These are phyloP conservation scores for Nanger granti DNA, from an alignment of 2,113 vertebrate species.

Conservation along the genomic window DNA sequence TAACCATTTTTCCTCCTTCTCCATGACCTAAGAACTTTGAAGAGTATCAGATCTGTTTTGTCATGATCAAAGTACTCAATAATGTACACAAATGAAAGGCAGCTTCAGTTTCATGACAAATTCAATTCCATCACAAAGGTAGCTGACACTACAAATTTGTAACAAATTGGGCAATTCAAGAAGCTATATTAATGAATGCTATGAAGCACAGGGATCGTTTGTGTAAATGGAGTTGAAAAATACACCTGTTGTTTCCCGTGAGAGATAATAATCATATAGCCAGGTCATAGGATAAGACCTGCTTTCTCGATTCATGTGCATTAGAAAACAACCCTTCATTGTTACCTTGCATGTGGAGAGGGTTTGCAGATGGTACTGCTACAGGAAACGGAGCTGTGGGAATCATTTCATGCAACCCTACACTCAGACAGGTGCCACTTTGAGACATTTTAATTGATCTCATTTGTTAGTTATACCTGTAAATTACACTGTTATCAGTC, in stretches of 20 bases:
- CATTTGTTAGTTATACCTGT: slow-evolving; percentile 97
- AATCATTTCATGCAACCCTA: slow-evolving; percentile 92
- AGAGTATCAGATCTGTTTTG: slow-evolving; percentile 57
- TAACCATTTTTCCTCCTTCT: slow-evolving; percentile 31
- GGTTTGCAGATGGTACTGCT: slow-evolving; percentile 81
- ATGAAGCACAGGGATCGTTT: slow-evolving; percentile 79
- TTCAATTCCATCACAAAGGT: slow-evolving; percentile 61
- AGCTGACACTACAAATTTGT: slow-evolving; percentile 84
- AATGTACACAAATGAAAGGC: slow-evolving; percentile 45
- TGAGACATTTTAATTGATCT: slow-evolving; percentile 96
- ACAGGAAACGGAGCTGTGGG: slow-evolving; percentile 88
- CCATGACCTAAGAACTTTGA: neutral
- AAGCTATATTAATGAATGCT: slow-evolving; percentile 75
- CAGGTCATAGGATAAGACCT: slow-evolving; percentile 79
- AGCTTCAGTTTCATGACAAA: slow-evolving; percentile 50
- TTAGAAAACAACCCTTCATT: slow-evolving; percentile 91
- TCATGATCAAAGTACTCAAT: slow-evolving; percentile 50
- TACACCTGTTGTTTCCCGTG: slow-evolving; percentile 76
- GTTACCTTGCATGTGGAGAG: slow-evolving; percentile 82
- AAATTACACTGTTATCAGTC: slow-evolving; percentile 89
- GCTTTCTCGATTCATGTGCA: slow-evolving; percentile 83
- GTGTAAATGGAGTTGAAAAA: slow-evolving; percentile 77
- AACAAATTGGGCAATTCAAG: slow-evolving; percentile 87
- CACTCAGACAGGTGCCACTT: slow-evolving; percentile 89
- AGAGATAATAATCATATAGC: slow-evolving; percentile 86